Evolutionary conservation across 2,113 vertebrate species (phyloP).

Genomic region (Neoarius graeffei): DNA sequence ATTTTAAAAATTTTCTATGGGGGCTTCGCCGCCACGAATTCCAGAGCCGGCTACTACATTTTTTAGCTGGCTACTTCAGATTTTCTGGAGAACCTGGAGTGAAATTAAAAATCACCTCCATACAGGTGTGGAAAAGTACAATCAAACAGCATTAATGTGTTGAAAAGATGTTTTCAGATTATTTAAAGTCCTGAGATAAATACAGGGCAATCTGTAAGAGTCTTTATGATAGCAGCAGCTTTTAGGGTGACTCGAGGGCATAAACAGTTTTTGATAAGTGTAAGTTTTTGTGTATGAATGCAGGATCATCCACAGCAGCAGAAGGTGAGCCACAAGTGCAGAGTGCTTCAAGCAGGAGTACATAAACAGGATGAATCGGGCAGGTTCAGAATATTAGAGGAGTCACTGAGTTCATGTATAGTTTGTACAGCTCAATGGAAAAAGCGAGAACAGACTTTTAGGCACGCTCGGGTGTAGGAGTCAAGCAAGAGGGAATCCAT

Average conservation of each 20-base stretch:
- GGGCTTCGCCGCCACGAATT: too few species aligned
- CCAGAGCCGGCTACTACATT: too few species aligned
- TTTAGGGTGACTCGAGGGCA: background rate
- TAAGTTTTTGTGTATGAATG: background rate
- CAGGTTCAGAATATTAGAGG: background rate
- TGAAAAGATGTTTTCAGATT: background rate
- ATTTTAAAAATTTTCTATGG: too few species aligned
- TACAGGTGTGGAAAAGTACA: background rate
- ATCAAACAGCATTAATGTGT: background rate
- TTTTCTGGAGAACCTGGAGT: too few species aligned
- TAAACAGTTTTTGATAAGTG: background rate
- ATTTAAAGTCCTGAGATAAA: background rate
- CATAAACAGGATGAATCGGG: background rate
- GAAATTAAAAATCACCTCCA: background rate
- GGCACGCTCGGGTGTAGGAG: too few species aligned
- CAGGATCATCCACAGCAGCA: background rate
- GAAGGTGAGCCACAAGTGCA: background rate
- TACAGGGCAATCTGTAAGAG: background rate
- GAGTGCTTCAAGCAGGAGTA: background rate
- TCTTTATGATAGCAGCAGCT: background rate
- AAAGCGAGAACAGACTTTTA: too few species aligned
- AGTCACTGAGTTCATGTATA: too few species aligned
- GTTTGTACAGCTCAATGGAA: too few species aligned
- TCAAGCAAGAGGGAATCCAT: too few species aligned
- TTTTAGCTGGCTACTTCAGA: too few species aligned